Evolutionary conservation across 2,888 invertebrate species (phyloP).

Genomic region (Globia sparganii): DNA sequence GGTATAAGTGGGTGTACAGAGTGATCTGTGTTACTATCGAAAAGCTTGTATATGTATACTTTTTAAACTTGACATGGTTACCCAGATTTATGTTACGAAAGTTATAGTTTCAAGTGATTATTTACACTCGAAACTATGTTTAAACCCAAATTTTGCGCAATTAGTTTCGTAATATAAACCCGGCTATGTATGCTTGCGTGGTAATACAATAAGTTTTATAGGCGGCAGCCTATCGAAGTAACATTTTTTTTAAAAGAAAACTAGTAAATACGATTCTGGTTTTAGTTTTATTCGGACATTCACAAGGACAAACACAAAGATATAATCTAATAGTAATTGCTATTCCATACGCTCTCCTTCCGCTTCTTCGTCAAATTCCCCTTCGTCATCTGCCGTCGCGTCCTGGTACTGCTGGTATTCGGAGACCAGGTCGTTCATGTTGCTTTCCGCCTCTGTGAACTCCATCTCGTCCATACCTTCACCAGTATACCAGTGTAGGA

Average conservation of each 20-base stretch:
- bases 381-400: slow-evolving; percentile 90
- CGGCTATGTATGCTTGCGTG: no score
- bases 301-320: slow-evolving; percentile 76
- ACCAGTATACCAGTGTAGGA: slow-evolving; percentile 98
- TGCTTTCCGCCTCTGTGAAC: slow-evolving; percentile 97
- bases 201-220: no score
- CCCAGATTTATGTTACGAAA: no score
- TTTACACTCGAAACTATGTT: no score
- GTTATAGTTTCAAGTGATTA: no score
- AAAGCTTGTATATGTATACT: no score
- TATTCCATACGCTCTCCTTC: slow-evolving; percentile 89
- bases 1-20: no score
- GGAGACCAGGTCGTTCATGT: slow-evolving; percentile 93
- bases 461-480: slow-evolving; percentile 98
- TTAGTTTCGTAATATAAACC: no score
- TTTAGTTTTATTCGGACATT: slow-evolving; percentile 73
- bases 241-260: slow-evolving; percentile 12
- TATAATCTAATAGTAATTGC: slow-evolving; percentile 69
- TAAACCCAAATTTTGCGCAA: no score
- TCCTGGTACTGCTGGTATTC: slow-evolving; percentile 95
- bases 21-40: no score
- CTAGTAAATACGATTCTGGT: slow-evolving; percentile 43
- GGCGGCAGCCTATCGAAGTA: no score
- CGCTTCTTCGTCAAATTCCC: slow-evolving; percentile 89
- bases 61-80: no score